A percentile compares a stretch with the other conserved stretches of the same genome.
Conservation (phyloP, 2,113 vertebrate species). For the Melanerpes aurifrons region DNA sequence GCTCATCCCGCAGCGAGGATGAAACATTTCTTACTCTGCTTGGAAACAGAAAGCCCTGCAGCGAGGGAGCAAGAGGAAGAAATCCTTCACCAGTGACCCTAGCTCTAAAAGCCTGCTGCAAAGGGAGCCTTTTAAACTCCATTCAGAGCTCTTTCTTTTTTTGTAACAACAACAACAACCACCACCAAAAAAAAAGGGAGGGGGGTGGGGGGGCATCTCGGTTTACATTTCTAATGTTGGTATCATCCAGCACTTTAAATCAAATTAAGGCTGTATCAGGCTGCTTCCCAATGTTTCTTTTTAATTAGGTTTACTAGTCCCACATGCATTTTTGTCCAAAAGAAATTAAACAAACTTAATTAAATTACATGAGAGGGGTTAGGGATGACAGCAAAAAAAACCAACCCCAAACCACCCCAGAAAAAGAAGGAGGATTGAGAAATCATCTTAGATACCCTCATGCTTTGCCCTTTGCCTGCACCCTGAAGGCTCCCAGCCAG, state of each 20-base stretch:
- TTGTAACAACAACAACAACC: no score
- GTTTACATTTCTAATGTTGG: constrained; percentile 47
- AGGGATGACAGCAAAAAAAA: constrained; percentile 33
- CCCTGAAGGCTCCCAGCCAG: not conserved
- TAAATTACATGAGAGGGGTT: constrained; percentile 33
- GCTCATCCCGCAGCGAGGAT: not conserved
- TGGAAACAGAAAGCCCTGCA: not conserved
- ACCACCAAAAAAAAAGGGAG: not conserved
- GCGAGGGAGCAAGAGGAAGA: not conserved
- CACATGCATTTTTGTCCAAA: constrained; percentile 29
- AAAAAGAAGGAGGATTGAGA: not conserved
- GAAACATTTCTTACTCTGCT: not conserved
- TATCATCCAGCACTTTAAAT: constrained; percentile 69
- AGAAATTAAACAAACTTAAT: constrained; percentile 66
- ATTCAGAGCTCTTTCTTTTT: not conserved
- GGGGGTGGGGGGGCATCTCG: not conserved
- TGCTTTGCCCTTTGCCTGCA: not conserved
- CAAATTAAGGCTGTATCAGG: constrained; percentile 62
- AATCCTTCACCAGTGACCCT: not conserved
- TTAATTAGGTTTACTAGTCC: constrained; percentile 72
- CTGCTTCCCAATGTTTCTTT: constrained; percentile 69
- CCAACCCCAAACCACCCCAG: not conserved
- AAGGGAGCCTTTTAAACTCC: constrained; percentile 18
- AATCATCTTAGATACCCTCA: not conserved
- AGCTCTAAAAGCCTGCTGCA: not conserved